phyloP scores from a whole-genome alignment of 2,113 vertebrate genomes.

The Laticauda colubrina region DNA sequence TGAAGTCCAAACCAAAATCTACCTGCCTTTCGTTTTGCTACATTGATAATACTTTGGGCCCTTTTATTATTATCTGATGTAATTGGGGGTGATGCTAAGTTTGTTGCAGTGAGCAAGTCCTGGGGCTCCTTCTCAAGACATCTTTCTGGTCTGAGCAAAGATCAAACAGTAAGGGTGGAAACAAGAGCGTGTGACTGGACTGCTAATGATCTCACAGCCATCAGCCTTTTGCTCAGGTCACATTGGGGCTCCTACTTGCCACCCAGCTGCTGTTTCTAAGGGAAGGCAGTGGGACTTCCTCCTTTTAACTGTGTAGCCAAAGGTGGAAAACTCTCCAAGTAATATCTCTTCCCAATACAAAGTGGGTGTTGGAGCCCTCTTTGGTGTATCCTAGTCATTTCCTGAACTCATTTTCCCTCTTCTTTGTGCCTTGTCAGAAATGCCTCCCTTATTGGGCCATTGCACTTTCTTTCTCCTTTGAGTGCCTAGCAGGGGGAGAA shows the following conservation, averaged over 20 bases:
- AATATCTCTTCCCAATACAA: not conserved
- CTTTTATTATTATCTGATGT: not conserved
- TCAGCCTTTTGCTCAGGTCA: constrained; percentile 47
- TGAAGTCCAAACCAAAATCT: not conserved
- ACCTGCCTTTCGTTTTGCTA: not conserved
- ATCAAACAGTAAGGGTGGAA: constrained; percentile 44
- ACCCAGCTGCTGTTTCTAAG: constrained; percentile 15
- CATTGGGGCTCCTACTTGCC: constrained; percentile 21
- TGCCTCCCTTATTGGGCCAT: constrained; percentile 51
- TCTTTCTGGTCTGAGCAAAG: constrained; percentile 45
- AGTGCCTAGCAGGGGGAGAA: not conserved
- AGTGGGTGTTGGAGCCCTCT: fast-evolving
- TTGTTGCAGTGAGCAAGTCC: not conserved
- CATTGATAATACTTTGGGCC: not conserved
- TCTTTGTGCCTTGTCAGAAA: constrained; percentile 6
- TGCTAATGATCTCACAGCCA: constrained; percentile 63
- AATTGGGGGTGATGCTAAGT: constrained; percentile 4
- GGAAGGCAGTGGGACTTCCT: not conserved
- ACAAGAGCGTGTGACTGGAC: constrained; percentile 56
- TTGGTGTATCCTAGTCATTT: not conserved
- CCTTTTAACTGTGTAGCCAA: not conserved
- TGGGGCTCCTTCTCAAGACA: constrained; percentile 36
- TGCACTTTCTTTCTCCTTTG: constrained; percentile 33
- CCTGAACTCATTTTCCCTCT: not conserved
- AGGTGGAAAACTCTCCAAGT: not conserved